phyloP scores from a whole-genome alignment of 2,113 vertebrate species.

The Maccullochella peelii region DNA sequence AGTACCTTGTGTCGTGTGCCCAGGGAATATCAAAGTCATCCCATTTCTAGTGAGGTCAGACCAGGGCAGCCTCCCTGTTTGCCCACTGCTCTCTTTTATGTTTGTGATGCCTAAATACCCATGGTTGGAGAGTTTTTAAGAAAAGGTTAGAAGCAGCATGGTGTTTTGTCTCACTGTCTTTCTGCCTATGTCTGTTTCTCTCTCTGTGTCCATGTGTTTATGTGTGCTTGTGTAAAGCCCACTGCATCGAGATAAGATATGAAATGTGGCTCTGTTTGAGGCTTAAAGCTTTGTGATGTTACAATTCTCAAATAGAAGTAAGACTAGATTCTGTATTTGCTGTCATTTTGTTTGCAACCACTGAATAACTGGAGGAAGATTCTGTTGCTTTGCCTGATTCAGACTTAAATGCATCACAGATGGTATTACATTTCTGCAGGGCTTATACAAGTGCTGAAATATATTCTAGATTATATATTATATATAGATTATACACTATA shows the following conservation, averaged over 20 bases:
- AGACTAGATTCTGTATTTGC: conserved; percentile 1
- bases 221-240: conserved; percentile 17
- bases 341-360: conserved; percentile 40
- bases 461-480: background rate
- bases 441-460: background rate
- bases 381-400: background rate
- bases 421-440: background rate
- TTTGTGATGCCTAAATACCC: conserved; percentile 70
- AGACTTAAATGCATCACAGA: background rate
- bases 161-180: conserved; percentile 31
- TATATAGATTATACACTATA: too few relatives aligned
- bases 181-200: conserved; percentile 3
- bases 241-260: conserved; percentile 35
- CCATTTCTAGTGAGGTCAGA: conserved; percentile 73
- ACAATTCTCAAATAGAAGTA: background rate
- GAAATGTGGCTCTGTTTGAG: conserved; percentile 33
- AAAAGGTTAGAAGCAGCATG: conserved; percentile 63
- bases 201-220: conserved; percentile 17
- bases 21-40: conserved; percentile 81
- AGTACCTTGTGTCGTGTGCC: conserved; percentile 68
- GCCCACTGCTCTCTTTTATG: conserved; percentile 49
- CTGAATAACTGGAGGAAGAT: background rate
- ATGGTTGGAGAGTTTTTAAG: conserved; percentile 38
- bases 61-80: conserved; percentile 63
- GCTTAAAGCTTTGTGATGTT: conserved; percentile 29